Evolutionary conservation across 2,888 invertebrate species (phyloP).

Genomic region (Troglohyphantes excavatus): DNA sequence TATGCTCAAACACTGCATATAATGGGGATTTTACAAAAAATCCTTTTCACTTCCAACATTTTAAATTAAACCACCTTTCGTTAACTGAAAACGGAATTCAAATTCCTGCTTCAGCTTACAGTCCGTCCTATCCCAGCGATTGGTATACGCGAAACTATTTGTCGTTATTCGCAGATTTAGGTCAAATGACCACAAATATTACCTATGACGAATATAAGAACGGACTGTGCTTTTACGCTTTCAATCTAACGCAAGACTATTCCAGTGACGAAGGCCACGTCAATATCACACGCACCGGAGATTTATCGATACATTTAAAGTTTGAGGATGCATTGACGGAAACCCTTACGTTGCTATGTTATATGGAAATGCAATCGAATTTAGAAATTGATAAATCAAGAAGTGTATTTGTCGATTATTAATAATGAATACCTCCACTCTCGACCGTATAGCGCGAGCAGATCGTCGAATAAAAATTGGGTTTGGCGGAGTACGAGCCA

Average conservation of each 20-base stretch:
- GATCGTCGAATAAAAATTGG: no score
- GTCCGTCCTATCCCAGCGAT: not conserved
- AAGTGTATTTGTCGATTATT: no score
- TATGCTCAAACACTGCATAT: constrained; percentile 25
- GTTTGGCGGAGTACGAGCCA: no score
- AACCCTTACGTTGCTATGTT: not conserved
- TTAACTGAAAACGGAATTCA: constrained; percentile 33
- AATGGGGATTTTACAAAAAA: constrained; percentile 22
- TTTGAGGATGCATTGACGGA: not conserved
- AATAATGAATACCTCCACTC: no score
- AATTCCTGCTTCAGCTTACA: constrained; percentile 15
- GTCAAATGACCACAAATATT: not conserved
- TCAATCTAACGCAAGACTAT: constrained; percentile 5
- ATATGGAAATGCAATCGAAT: constrained; percentile 7
- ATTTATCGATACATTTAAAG: constrained; percentile 25
- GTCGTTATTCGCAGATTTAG: not conserved
- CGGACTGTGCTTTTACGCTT: not conserved
- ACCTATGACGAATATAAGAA: not conserved
- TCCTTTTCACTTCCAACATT: constrained; percentile 24
- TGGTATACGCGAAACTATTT: constrained; percentile 9
- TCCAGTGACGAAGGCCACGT: not conserved
- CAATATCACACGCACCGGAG: not conserved
- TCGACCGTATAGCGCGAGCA: no score
- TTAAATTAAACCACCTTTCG: constrained; percentile 11
- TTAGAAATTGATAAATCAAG: no score